Evolutionary conservation across 2,797 vertebrate species (phyloP), one percentile per base, ranked within the genome.

Genomic region (Myotis daubentonii): DNA sequence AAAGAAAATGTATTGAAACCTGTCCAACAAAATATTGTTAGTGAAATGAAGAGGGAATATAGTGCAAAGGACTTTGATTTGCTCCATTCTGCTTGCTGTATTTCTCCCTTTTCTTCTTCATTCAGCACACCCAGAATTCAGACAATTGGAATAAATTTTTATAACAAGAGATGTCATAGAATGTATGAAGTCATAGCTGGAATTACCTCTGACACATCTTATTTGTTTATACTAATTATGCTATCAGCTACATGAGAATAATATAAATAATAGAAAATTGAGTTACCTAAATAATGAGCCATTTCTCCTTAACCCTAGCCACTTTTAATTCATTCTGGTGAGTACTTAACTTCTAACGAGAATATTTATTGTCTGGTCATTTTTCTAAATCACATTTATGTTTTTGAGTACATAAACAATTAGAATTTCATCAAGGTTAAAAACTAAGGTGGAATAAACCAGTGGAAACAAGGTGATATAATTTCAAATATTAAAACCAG

Each of bases 401-500:
- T n/a, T 57, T 87, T 65, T 96, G 72, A 87, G 19, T 85, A 28
- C 85, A 20, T 84, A 71, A 87, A 92, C 60, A 94, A 88, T 85
- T 93, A 86, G 57, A 55, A n/a, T 89, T 95, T 91, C 23, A 80
- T 91, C 82, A 94, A 44, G 11, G 16, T 53, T 94, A 65, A 87
- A 38, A 38, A 71, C 6, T 75, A 44, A 89, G 41, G 36, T 83
- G 53, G 55, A 95, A 76, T 83, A 94, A 96, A n/a, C 81, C 68
- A 85, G 19, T 38, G 38, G 41, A 94, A 87, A 88, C 49, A 93
- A 85, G n/a, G 13, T 41, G 17, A 95, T 89, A 74, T 16, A 75
- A 85, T 93, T 95, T 94, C 85, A 53, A 96, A 72, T 97, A 92
- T 92, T 95, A 85, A 91, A 89, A 85, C 36, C 55, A 19, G 20